Evolutionary conservation across 2,113 vertebrate genomes (phyloP).

Genomic region (Pao palembangensis): DNA sequence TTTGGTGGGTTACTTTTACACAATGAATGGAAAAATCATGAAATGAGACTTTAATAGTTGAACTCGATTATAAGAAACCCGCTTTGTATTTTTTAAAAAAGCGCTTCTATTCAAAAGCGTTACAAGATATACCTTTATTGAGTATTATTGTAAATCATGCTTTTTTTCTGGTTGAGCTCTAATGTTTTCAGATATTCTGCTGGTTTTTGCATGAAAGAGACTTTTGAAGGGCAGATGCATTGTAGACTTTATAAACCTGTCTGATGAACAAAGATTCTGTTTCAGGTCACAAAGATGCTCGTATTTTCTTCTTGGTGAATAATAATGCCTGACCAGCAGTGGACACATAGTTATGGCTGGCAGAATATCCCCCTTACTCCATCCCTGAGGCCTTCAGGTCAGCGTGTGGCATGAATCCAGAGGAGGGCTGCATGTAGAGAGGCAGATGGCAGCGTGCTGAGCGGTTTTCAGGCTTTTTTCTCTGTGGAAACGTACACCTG

Average conservation of each 20-base stretch:
- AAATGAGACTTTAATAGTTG: not conserved
- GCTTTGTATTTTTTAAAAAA: not conserved
- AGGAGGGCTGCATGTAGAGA: conserved; percentile 53
- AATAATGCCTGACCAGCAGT: conserved; percentile 36
- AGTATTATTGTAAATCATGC: too few species aligned
- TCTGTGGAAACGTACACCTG: conserved; percentile 46
- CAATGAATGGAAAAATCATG: conserved; percentile 1
- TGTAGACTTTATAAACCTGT: not conserved
- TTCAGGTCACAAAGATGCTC: conserved; percentile 2
- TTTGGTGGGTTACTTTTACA: conserved; percentile 6
- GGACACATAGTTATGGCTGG: conserved; percentile 45
- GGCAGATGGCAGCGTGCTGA: conserved; percentile 59
- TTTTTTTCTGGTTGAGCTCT: not conserved
- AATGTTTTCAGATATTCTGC: conserved; percentile 10
- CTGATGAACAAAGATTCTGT: not conserved
- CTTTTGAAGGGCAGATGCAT: conserved; percentile 8
- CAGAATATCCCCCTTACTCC: conserved; percentile 35
- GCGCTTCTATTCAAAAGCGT: not conserved
- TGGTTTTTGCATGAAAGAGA: not conserved
- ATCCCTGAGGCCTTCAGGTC: conserved; percentile 53
- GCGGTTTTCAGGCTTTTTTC: conserved; percentile 35
- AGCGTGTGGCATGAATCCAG: conserved; percentile 47
- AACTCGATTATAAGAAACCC: not conserved
- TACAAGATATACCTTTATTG: too few species aligned
- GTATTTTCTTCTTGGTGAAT: conserved; percentile 16